Base-by-base conservation (phyloP, 2,888 invertebrate species). In the Melangyna quadrimaculata region DNA sequence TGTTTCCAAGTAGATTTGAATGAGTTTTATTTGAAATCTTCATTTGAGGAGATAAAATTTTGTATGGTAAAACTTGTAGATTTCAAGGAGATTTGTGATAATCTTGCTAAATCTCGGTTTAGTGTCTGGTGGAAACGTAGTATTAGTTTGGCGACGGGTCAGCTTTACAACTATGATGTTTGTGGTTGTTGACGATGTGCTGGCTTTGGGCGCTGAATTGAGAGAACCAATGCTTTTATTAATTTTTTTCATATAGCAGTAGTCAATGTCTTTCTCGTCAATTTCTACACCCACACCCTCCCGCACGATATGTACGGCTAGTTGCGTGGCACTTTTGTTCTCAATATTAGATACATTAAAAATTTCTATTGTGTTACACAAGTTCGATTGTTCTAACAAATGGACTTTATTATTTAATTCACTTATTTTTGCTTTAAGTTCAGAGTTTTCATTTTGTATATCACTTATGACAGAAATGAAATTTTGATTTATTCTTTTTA, bases 241-340 rank as follows among this genome's bases (percentile, higher is more conserved):
- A 9, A 67, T 29, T 67, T 67, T 29, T 53, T 77, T 77, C 22
- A 53, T 40, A 27, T 40, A 70, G 17, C 69, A 51, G 10, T 48
- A 55, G 51, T 63, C 32, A 37, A 78, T 70, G 40, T 70, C 77
- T 4, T 32, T 32, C 24, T 78, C 77, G 43, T 19, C n/a, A 10
- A 70, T 19, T 32, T 70, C 12, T 9, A 70, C 48, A 9, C 55
- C 65, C 2, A 59, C 35, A 12, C 75, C 57, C 6, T 32, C 53
- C 12, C 70, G 70, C 6, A 78, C 55, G 35, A 78, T 22, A 6
- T 78, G 40, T 10, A 78, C n/a, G 12, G 77, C 40, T 5, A 61
- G n/a, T 63, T 78, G 53, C 3, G 61, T 0, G 51, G 77, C 53
- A 37, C 14, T 61, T 27, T 37, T 29, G 32, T 61, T 78, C 7